Base-by-base conservation (phyloP, 2,113 vertebrate genomes). In the Phyllostomus hastatus region DNA sequence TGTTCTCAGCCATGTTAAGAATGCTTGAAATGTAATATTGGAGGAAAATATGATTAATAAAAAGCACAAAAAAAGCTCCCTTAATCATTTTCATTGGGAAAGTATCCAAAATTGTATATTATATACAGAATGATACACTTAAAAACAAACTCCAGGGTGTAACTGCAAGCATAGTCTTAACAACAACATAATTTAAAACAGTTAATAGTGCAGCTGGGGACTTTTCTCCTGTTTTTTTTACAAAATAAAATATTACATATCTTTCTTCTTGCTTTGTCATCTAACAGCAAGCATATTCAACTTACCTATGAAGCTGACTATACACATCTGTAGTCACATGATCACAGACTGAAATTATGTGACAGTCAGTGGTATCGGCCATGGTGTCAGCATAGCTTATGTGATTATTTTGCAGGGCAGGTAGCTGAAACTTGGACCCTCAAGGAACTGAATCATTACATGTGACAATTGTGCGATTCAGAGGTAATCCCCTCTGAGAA, bases 401-500 rank as follows among this genome's bases (percentile, higher is more conserved):
- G 28, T 17, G 50, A 88, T 93, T 76, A 78, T 93, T 92, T 94
- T 89, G 24, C 76, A 12, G 43, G 70, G 20, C 46, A 85, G 31
- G 16, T 10, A 72, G 64, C 75, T 75, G 38, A 88, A 88, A 76
- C 14, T 12, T 64, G 38, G n/a, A 15, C n/a, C 59, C 46, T 94
- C 2, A 4, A 28, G 59, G 52, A 93, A 93, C 4, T 95, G 78
- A 31, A 88, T 84, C 76, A 88, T 43, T 88, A 46, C 31, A 85
- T 80, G 91, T 38, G 24, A 59, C 86, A 81, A 31, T 59, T 93
- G 76, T 72, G 33, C 38, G 84, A 91, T 97, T 96, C 80, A 92
- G 81, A 84, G 76, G 64, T 94, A 92, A 95, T 87, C 26, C 75
- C 61, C 26, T 93, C 50, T 70, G 41, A 95, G 70, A 87, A 94